Evolutionary conservation across 2,888 invertebrate species (phyloP).

Genomic region (Acronicta psi): DNA sequence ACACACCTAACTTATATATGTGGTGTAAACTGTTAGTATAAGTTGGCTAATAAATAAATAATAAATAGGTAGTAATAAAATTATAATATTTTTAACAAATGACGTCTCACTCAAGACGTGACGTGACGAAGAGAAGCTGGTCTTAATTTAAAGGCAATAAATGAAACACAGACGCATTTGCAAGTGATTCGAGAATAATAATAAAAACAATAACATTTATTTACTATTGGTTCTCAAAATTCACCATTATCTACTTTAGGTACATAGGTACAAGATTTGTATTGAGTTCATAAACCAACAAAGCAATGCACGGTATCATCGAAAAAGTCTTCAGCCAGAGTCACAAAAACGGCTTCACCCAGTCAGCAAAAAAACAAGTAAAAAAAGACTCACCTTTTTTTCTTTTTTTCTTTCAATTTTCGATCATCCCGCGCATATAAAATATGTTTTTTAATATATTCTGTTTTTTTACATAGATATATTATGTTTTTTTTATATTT

Average conservation of each 20-base stretch:
- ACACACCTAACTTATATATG: too few relatives aligned
- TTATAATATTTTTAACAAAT: too few relatives aligned
- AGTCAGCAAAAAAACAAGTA: conserved; percentile 41
- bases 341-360: too few relatives aligned
- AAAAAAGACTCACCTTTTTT: conserved; percentile 27
- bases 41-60: too few relatives aligned
- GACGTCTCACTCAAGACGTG: too few relatives aligned
- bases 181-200: conserved; percentile 89
- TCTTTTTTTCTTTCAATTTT: conserved; percentile 42
- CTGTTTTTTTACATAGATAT: conserved; percentile 82
- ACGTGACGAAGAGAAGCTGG: too few relatives aligned
- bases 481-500: conserved; percentile 75
- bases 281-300: conserved; percentile 83
- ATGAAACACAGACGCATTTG: conserved; percentile 82
- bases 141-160: conserved; percentile 50
- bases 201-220: conserved; percentile 88
- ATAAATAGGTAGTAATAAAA: too few relatives aligned
- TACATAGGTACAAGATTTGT: conserved; percentile 87
- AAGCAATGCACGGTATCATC: conserved; percentile 75
- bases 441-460: conserved; percentile 83
- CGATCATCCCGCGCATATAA: conserved; percentile 74
- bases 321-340: conserved; percentile 53
- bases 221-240: conserved; percentile 87
- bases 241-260: conserved; percentile 82
- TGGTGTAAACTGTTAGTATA: too few relatives aligned